Evolutionary conservation across 2,113 vertebrate genomes (phyloP), one percentile per base, ranked within the genome.

Genomic region (Thalassoma bifasciatum): DNA sequence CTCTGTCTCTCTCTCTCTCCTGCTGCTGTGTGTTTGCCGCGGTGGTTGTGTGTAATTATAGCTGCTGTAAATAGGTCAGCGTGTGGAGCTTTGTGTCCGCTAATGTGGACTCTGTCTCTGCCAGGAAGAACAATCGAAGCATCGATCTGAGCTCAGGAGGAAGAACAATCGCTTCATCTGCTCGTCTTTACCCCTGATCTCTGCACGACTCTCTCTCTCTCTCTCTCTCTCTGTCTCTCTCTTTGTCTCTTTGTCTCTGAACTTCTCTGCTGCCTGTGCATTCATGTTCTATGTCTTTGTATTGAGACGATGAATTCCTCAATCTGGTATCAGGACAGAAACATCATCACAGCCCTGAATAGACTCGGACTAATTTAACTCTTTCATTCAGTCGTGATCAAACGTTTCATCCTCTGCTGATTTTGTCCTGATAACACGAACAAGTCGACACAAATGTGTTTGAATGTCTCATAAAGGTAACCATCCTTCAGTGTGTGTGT

Each of bases 41-140:
- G 1, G 58, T 44, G 65, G 5, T 34, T 52, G 23, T 74, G 71
- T 62, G 40, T 51, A 47, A 79, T 82, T 74, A 56, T 54, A 77
- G 73, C 49, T 52, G 76, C 70, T 46, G 66, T 74, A 85, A 81
- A 72, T 75, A 72, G 82, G 76, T 79, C 85, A 50, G 54, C 40
- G 54, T 52, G 53, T 0, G 52, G 1, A 11, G 21, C 38, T 59
- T 62, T 69, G 37, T 34, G 60, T 75, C 40, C 19, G 59, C 52
- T 81, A 46, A 72, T 54, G 9, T 42, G 46, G 71, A 62, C 22
- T 49, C 46, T 44, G 36, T 63, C 30, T 71, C 34, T 72, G 67
- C 52, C 74, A 38, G 62, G 57, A 75, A 74, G 40, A 65, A 44
- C 53, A 52, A 78, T 86, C 66, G 40, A 65, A 44, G 47, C 47